phyloP scores from a whole-genome alignment of 2,113 vertebrate genomes.

The Terrapene triunguis region DNA sequence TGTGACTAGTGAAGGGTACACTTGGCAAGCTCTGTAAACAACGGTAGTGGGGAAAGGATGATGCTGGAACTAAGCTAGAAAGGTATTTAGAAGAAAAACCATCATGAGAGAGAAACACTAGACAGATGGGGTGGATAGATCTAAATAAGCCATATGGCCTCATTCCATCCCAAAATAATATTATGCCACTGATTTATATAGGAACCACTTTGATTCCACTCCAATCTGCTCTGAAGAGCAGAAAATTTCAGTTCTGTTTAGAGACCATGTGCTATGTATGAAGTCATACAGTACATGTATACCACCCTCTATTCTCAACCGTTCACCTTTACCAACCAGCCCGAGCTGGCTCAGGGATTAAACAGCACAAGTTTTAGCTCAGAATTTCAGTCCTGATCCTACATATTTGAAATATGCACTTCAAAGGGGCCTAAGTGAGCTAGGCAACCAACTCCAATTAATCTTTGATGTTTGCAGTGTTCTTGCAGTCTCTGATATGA shows the following conservation, averaged over 20 bases:
- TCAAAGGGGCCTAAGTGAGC: background rate
- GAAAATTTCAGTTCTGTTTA: background rate
- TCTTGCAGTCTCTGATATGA: background rate
- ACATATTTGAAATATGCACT: background rate
- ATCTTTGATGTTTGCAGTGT: background rate
- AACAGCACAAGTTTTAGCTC: background rate
- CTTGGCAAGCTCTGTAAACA: background rate
- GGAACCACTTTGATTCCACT: background rate
- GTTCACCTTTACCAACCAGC: background rate
- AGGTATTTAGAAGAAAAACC: background rate
- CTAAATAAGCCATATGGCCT: background rate
- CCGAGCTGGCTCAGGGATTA: background rate
- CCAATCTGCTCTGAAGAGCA: background rate
- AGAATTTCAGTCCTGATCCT: background rate
- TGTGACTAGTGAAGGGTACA: background rate
- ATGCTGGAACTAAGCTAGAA: background rate
- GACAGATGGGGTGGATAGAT: constrained; percentile 20
- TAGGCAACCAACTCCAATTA: background rate
- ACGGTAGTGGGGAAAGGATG: background rate
- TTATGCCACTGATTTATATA: background rate
- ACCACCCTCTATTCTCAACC: background rate
- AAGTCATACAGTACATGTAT: accelerated
- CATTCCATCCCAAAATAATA: background rate
- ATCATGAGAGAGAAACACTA: background rate
- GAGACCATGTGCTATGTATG: accelerated